Evolutionary conservation across 2,797 vertebrate genomes (phyloP).

Genomic region (Notamacropus eugenii): DNA sequence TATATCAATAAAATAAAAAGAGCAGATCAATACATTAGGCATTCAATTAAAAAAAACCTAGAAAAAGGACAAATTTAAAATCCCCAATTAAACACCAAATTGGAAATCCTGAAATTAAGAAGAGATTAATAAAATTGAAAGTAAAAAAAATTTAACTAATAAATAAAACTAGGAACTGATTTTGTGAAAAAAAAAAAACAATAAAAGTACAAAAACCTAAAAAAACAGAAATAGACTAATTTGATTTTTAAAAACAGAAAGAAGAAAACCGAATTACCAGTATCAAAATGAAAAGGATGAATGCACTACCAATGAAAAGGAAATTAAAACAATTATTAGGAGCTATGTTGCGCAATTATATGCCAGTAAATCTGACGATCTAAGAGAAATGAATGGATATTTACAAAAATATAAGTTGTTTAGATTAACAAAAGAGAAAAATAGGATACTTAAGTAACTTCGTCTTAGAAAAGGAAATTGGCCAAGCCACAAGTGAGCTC

Average conservation of each 20-base stretch:
- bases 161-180: background rate
- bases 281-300: background rate
- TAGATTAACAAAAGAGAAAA: background rate
- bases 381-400: background rate
- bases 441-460: background rate
- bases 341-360: background rate
- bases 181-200: background rate
- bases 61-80: background rate
- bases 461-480: background rate
- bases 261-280: background rate
- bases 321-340: background rate
- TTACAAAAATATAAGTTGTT: background rate
- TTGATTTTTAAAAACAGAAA: background rate
- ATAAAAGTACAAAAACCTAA: no score
- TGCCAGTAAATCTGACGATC: background rate
- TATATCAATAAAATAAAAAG: background rate
- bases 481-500: background rate
- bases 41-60: background rate
- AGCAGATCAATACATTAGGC: background rate
- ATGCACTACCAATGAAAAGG: background rate
- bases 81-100: background rate
- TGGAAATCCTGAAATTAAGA: background rate
- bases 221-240: background rate
- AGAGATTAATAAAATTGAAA: background rate
- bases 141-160: background rate